Base-by-base conservation (phyloP, 2,888 invertebrate species). In the Prosapia bicincta region DNA sequence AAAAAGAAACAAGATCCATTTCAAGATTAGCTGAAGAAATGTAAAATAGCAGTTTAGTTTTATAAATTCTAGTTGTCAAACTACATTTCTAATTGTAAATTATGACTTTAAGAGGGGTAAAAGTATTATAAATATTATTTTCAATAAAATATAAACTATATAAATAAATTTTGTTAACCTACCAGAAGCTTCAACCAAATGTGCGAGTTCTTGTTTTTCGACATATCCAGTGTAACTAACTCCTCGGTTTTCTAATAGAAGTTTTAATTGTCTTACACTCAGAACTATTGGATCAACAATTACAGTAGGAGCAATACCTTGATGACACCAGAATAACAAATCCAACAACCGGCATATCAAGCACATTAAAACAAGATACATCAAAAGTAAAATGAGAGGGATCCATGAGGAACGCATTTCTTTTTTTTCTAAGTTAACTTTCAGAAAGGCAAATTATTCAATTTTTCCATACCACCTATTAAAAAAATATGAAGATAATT, bases 201-300 rank as follows among this genome's bases (percentile, higher is more conserved):
- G 79, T 20, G 81, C 82, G 10, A 83, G 78, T 69, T 83, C 82
- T 76, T 81, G 79, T 72, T 82, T 83, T 70, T 83, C 83, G n/a
- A 82, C 79, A 78, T 81, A 82, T 67, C 82, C 83, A 28, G 81
- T 79, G 54, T 82, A 81, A 74, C 82, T 82, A n/a, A 83, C 80
- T 54, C 83, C 83, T 77, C 83, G 76, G 26, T 78, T 79, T 69
- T 82, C 82, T 25, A 83, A 77, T 9, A 83, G 72, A 13, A 80
- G 79, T 71, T 83, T 83, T 26, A 83, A 78, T 71, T 83, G 83
- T 3, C 80, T 78, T 3, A 82, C 82, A 78, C 81, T 82, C 2
- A 83, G 79, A 0, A 81, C 66, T 24, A 82, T 76, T 1, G 82
- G 82, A 77, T 82, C 82, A 1, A 82, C 81, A 32, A 81, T 72